Conservation (phyloP, 2,888 invertebrate genomes). For the Dione juno region DNA sequence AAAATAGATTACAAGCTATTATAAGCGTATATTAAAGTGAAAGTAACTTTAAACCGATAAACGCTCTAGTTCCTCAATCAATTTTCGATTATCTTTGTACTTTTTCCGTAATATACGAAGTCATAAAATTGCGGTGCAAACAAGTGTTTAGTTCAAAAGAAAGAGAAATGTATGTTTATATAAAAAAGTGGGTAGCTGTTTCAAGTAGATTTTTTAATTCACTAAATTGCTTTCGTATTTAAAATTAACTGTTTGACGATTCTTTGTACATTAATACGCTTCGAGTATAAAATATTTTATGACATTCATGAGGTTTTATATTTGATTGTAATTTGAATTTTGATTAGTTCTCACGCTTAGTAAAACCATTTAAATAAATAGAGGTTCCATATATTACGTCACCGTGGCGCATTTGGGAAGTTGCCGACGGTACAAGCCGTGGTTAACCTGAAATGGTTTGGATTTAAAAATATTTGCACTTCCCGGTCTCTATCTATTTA, state of each 20-base stretch:
- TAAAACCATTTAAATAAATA: neutral
- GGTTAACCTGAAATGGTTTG: too few species aligned
- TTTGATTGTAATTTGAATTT: neutral
- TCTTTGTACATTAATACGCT: neutral
- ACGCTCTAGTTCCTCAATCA: slow-evolving; percentile 15
- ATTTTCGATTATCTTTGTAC: slow-evolving; percentile 16
- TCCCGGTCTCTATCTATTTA: too few species aligned
- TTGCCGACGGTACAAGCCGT: too few species aligned
- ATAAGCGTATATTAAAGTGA: slow-evolving; percentile 18
- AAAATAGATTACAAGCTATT: slow-evolving; percentile 4
- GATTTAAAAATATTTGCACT: too few species aligned
- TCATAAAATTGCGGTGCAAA: slow-evolving; percentile 11
- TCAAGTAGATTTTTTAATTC: slow-evolving; percentile 3
- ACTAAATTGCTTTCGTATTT: neutral
- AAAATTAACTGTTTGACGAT: neutral
- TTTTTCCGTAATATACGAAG: slow-evolving; percentile 10
- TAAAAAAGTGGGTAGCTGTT: neutral
- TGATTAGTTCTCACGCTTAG: neutral
- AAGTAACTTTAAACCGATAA: slow-evolving; percentile 22
- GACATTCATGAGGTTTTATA: neutral
- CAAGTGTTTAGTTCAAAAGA: slow-evolving; percentile 16
- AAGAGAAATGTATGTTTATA: slow-evolving; percentile 13
- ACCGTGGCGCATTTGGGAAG: neutral
- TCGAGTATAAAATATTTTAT: neutral
- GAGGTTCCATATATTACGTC: neutral